Evolutionary conservation across 2,888 invertebrate genomes (phyloP), one percentile per base, ranked within the genome.

Genomic region (Mimumesa dahlbomi): DNA sequence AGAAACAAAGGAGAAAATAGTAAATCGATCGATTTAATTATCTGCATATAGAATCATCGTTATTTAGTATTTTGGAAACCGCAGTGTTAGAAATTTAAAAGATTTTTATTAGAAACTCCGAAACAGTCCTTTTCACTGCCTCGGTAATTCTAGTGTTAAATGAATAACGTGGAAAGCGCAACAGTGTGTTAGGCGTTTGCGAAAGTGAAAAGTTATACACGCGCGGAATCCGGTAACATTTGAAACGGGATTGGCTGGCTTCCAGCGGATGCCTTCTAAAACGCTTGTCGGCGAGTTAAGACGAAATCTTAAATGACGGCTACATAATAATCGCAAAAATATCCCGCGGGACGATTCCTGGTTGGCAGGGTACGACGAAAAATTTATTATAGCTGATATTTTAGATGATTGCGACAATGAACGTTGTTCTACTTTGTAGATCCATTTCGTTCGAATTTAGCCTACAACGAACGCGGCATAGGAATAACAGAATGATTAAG

Each of bases 281-380:
- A 38, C 25, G 25, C 29, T 45, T 34, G 46, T 46, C 36, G 19
- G 31, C 48, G 25, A 42, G 50, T 53, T 25, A 14, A 29, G 11
- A 63, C 29, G 25, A 56, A 21, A 40, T 45, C 45, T 43, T 54
- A 58, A n/a, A 61, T 61, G 42, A 58, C 21, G 40, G 38, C 57
- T 57, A 63, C 52, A 64, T 66, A 66, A 73, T 66, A 66, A 73
- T 49, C 40, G 49, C 53, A 63, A 34, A 74, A 75, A 67, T 70
- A 70, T 63, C 61, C 40, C 40, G 25, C 7, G n/a, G n/a, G 59
- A 56, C 58, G 34, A 49, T 61, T 54, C 21, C 54, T 46, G 19
- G 29, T 53, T 63, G 63, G 42, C 43, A 31, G 25, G 2, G 14
- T 11, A n/a, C 2, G 18, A 4, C 13, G 29, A 18, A 13, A n/a